These are phyloP conservation scores for Mixornis gularis DNA, from an alignment of 2,113 vertebrate genomes.

Conservation along the genomic window DNA sequence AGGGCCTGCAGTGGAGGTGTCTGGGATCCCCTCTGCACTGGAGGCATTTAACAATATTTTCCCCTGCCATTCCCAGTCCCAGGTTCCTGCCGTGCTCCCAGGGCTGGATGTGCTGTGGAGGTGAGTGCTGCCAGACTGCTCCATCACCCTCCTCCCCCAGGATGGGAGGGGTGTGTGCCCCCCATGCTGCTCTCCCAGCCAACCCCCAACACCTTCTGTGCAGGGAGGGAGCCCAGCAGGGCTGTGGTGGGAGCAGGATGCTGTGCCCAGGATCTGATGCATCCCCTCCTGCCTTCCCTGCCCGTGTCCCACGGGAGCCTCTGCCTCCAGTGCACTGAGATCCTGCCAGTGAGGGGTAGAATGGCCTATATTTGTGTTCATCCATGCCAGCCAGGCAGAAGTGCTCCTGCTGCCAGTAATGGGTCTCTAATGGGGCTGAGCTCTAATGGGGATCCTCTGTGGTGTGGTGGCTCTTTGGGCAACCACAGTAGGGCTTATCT, in stretches of 20 bases:
- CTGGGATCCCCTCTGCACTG: neutral
- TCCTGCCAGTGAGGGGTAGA: neutral
- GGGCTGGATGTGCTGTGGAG: neutral
- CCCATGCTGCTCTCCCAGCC: accelerated
- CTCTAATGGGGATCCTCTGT: accelerated
- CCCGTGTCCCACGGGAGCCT: accelerated
- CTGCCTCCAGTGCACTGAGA: accelerated
- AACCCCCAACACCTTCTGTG: neutral
- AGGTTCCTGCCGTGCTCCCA: neutral
- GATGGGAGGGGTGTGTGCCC: accelerated
- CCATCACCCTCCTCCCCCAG: neutral
- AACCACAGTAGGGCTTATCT: neutral
- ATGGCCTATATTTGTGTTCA: accelerated
- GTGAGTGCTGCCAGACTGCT: neutral
- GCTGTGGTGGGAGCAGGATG: neutral
- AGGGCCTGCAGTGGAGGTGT: neutral
- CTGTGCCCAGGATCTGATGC: neutral
- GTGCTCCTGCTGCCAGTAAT: neutral
- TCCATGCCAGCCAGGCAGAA: neutral
- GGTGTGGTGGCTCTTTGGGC: neutral
- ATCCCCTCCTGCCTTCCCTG: neutral
- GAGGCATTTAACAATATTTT: neutral
- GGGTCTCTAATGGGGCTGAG: neutral
- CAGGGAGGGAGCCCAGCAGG: neutral
- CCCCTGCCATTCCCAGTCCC: neutral